Conservation (phyloP, 2,797 vertebrate genomes). For the Yasuhikotakia modesta region DNA sequence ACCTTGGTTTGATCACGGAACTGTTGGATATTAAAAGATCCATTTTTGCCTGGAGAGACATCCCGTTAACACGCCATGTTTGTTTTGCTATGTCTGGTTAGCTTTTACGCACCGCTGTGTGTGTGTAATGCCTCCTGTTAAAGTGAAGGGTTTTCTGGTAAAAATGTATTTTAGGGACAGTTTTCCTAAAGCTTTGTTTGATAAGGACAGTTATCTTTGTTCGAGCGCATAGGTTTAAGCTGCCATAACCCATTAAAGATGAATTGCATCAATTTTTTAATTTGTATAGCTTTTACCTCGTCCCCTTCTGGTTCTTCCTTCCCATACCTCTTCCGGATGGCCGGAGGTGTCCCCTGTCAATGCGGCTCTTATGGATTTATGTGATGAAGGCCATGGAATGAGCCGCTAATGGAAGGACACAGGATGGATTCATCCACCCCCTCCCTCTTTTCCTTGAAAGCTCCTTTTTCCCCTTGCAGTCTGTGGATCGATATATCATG, state of each 20-base stretch:
- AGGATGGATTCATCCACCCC: conserved; percentile 29
- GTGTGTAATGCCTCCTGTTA: not conserved
- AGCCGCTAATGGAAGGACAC: conserved; percentile 48
- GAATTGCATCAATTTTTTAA: conserved; percentile 24
- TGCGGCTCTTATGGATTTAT: conserved; percentile 51
- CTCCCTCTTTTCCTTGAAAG: conserved; percentile 50
- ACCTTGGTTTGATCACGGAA: conserved; percentile 41
- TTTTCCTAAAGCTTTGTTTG: conserved; percentile 14
- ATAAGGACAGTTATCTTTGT: conserved; percentile 30
- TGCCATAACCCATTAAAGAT: conserved; percentile 38
- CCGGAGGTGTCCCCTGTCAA: conserved; percentile 43
- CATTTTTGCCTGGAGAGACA: conserved; percentile 13
- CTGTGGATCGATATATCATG: conserved; percentile 67
- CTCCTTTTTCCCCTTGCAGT: conserved; percentile 17
- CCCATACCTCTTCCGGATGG: conserved; percentile 20
- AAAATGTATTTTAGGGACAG: conserved; percentile 2
- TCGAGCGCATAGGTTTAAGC: conserved; percentile 19
- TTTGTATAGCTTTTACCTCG: conserved; percentile 18
- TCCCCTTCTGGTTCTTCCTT: not conserved
- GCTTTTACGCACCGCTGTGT: not conserved
- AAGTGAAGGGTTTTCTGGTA: not conserved
- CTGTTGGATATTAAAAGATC: conserved; percentile 47
- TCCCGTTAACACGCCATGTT: not conserved
- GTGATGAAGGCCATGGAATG: conserved; percentile 52
- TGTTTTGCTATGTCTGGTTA: conserved; percentile 33